Evolutionary conservation across 2,113 vertebrate species (phyloP), one percentile per base, ranked within the genome.

Genomic region (human): DNA sequence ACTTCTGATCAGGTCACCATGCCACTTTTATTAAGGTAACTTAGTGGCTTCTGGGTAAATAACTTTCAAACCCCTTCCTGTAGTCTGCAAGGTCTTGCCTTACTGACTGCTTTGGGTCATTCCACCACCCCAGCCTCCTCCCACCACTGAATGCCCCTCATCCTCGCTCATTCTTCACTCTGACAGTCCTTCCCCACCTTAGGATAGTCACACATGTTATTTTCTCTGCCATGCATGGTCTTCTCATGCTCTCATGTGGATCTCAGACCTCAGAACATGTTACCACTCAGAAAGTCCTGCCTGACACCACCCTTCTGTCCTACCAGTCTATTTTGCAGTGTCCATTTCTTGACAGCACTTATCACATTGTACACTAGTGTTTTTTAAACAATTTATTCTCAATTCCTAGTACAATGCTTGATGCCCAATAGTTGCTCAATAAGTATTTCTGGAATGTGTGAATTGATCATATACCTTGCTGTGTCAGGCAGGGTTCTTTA

Each of bases 141-240:
- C 13, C 2, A 0, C 6, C 35, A 9, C 12, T 12, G 8, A 6
- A 6, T 0, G 10, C 20, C 3, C 25, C 2, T 11, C 32, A 4
- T 9, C 40, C 7, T 55, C 68, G 40, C 23, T 30, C 1, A 3
- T 7, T 40, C 76, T 72, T 40, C 43, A 43, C 32, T 35, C 3
- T 22, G 10, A 6, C 30, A 4, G 0, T 14, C 78, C 8, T 27
- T 93, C 27, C 35, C 4, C 23, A 6, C 17, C 32, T 35, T 23
- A 1, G 40, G 50, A 22, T 30, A 11, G 2, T 83, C 8, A 8
- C 68, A 3, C 0, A 5, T 12, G 12, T 48, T 66, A 20, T 45
- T 57, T 8, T 84, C 80, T 84, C 48, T 52, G 89, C 30, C 4
- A 3, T 0, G 1, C 10, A 1, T 5, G 45, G 11, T n/a, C 32